A percentile compares a stretch with the other conserved stretches of the same genome.
Conservation (phyloP, 2,797 vertebrate genomes). For the Etheostoma perlongum region DNA sequence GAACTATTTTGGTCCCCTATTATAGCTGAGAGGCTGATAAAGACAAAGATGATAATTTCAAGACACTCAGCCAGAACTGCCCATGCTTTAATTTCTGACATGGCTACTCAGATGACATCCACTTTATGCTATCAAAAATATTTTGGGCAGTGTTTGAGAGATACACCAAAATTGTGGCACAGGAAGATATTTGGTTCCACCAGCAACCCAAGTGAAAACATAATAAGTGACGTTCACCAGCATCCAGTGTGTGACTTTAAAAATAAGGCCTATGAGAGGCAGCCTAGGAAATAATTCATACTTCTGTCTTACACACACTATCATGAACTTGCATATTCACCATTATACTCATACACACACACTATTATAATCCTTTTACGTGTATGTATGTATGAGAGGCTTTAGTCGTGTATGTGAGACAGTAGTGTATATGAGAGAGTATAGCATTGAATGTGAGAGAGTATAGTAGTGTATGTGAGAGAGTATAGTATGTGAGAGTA, state of each 20-base stretch:
- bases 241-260: conserved; percentile 31
- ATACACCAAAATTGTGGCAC: not conserved
- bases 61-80: conserved; percentile 86
- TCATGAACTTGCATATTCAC: no score
- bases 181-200: conserved; percentile 10
- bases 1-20: conserved; percentile 75
- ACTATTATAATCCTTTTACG: no score
- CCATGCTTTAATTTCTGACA: conserved; percentile 86
- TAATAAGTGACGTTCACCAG: conserved; percentile 23
- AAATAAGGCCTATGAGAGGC: conserved; percentile 25
- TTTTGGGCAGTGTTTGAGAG: not conserved
- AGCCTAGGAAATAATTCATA: no score
- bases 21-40: conserved; percentile 86
- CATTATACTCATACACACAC: no score
- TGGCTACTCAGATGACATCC: conserved; percentile 19
- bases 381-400: no score
- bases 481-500: no score
- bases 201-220: conserved; percentile 12
- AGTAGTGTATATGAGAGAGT: no score
- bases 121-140: not conserved
- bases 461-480: no score
- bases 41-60: conserved; percentile 88
- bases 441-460: no score
- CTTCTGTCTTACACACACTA: no score
- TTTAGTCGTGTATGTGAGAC: no score